A percentile compares a stretch with the other conserved stretches of the same genome.
phyloP scores from a whole-genome alignment of 64 coral and sea anemone genomes.

The Anthopleura sola region DNA sequence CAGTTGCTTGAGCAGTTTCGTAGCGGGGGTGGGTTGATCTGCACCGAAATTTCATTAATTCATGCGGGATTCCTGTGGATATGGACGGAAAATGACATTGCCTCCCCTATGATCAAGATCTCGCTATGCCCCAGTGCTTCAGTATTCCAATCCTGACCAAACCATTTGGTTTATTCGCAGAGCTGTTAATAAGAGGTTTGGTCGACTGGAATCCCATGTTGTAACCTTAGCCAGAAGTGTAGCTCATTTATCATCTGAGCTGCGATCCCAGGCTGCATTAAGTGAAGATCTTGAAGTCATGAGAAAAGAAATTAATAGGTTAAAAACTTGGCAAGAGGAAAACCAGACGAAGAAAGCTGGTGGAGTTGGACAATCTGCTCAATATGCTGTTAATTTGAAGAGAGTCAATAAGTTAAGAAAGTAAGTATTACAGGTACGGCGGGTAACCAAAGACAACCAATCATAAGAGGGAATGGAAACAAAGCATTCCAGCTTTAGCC shows the following conservation, averaged over 20 bases:
- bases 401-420: conserved; percentile 86
- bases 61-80: no score
- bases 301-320: conserved; percentile 61
- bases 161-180: conserved; percentile 25
- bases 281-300: conserved; percentile 84
- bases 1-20: not conserved
- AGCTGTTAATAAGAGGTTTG: conserved; percentile 86
- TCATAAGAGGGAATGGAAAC: no score
- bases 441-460: not conserved
- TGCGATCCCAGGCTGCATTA: conserved; percentile 83
- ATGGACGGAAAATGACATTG: no score
- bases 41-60: no score
- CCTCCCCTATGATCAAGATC: no score
- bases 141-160: not conserved
- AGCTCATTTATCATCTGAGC: conserved; percentile 83
- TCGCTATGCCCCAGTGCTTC: no score
- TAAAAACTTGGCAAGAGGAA: conserved; percentile 38
- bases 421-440: conserved; percentile 17
- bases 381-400: conserved; percentile 48
- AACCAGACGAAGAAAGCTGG: not conserved
- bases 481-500: no score
- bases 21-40: not conserved
- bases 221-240: conserved; percentile 93
- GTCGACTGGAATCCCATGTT: conserved; percentile 85
- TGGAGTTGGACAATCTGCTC: conserved; percentile 1